Base-by-base conservation (phyloP, 1,140 invertebrate species). In the Drosophila setifemur region DNA sequence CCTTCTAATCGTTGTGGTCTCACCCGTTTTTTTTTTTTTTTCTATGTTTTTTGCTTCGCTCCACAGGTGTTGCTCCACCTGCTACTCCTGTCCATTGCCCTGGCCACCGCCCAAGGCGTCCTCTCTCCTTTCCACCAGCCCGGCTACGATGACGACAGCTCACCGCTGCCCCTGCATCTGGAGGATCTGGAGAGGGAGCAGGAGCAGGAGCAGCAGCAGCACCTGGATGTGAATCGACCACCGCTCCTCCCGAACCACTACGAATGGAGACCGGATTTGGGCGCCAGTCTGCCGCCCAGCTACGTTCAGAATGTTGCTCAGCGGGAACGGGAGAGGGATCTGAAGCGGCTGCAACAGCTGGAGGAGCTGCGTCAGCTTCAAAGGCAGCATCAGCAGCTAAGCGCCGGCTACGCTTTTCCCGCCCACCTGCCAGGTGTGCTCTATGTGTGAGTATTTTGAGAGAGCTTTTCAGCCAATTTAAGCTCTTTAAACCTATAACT, bases 181-280 rank as follows among this genome's bases (percentile, higher is more conserved):
- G 83, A 86, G 60, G 82, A 86, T 53, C 21, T 86, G 67, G 83
- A 86, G 19, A 61, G 55, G 0, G 83, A 86, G 4, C 76, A 82
- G 39, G 49, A 54, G 23, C 57, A 47, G 11, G 44, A 39, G 6
- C 61, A 40, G 37, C 54, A 45, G 21, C 18, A 61, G 14, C 14
- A 49, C 3, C 29, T 61, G 16, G 81, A 85, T 31, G 29, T 86
- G 12, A 85, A 85, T 44, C 61, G 75, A 1, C 71, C 67, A 19
- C 81, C 81, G 0, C 39, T 81, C 11, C 19, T 85, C 67, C 81
- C 81, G 52, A 85, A 66, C 7, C 81, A 53, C 4, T 86, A 85
- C 12, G 81, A 72, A 5, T 85, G 81, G 81, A 66, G 77, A 3
- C 75, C 81, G 0, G 70, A 43, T 29, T 57, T 72, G 11, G 81